phyloP scores from a whole-genome alignment of 1,140 invertebrate genomes.

The Panagrolaimus sp. region DNA sequence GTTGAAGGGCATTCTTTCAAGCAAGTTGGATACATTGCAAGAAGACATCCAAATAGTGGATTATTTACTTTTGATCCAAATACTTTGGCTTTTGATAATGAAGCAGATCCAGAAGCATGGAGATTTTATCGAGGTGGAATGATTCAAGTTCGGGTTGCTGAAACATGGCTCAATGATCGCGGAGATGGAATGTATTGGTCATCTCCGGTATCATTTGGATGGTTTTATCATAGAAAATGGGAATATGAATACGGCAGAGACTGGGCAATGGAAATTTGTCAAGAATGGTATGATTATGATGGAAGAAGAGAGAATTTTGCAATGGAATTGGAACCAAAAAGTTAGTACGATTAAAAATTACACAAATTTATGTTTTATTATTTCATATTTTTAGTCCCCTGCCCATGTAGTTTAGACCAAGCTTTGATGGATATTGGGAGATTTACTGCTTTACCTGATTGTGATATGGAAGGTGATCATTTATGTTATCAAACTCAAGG shows the following conservation, averaged over 20 bases:
- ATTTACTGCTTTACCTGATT: constrained; percentile 81
- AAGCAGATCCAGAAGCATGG: constrained; percentile 43
- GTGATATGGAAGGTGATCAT: constrained; percentile 82
- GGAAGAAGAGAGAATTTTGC: constrained; percentile 43
- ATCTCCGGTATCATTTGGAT: constrained; percentile 78
- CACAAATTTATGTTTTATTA: neutral
- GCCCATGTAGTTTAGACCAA: constrained; percentile 84
- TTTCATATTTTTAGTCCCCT: constrained; percentile 64
- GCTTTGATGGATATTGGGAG: constrained; percentile 67
- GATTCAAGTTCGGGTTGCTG: constrained; percentile 38
- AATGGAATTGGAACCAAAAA: constrained; percentile 49
- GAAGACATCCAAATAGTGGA: constrained; percentile 35
- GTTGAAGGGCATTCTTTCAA: constrained; percentile 38
- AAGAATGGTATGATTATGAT: constrained; percentile 80
- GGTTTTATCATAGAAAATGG: constrained; percentile 87
- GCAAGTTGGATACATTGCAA: constrained; percentile 40
- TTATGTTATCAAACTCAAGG: constrained; percentile 80
- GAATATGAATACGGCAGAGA: constrained; percentile 66
- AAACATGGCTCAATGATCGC: constrained; percentile 62
- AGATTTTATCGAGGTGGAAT: constrained; percentile 35
- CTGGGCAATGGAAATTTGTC: constrained; percentile 76
- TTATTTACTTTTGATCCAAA: constrained; percentile 38
- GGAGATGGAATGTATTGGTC: constrained; percentile 68
- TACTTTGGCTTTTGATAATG: constrained; percentile 32
- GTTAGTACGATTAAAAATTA: constrained; percentile 17